These are phyloP conservation scores for Prionailurus bengalensis DNA, from an alignment of 2,113 vertebrate species.

Conservation along the genomic window DNA sequence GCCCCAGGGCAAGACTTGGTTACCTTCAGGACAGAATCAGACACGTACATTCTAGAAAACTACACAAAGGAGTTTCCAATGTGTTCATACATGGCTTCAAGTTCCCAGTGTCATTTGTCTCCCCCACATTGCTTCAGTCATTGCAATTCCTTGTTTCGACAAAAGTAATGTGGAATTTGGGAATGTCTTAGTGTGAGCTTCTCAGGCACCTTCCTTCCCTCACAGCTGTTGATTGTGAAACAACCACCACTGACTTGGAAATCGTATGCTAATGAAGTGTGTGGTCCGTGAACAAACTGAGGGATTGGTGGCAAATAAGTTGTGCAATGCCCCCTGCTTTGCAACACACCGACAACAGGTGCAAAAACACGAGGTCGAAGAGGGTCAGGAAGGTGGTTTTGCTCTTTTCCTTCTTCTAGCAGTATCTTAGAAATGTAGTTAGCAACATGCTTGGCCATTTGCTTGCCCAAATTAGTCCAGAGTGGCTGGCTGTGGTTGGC, in stretches of 20 bases:
- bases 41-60: constrained; percentile 4
- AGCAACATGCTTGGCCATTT: neutral
- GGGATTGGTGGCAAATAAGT: neutral
- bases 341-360: neutral
- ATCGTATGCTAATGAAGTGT: neutral
- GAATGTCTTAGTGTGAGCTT: neutral
- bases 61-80: neutral
- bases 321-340: neutral
- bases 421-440: neutral
- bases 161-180: neutral
- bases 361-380: neutral
- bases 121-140: neutral
- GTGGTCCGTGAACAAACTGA: neutral
- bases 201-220: neutral
- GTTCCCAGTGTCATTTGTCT: neutral
- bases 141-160: constrained; percentile 8
- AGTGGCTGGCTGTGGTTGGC: neutral
- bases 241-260: neutral
- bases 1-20: neutral
- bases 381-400: neutral
- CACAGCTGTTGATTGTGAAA: constrained; percentile 28
- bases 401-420: constrained; percentile 14
- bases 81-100: neutral
- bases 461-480: neutral
- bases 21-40: neutral